Evolutionary conservation across 2,113 vertebrate genomes (phyloP).

Genomic region (Archocentrus centrarchus): DNA sequence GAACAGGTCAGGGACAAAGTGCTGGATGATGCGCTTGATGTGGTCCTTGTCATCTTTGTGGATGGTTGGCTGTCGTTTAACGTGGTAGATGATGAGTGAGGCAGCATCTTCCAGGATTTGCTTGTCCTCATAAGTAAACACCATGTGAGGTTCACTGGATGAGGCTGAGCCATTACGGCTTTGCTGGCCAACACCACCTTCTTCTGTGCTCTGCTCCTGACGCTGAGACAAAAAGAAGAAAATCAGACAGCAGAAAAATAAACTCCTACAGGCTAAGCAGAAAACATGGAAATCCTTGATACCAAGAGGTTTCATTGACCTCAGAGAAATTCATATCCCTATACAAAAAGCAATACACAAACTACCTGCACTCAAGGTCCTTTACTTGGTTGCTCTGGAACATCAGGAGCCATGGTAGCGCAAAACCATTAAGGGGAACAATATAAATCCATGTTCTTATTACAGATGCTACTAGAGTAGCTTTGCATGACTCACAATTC

Average conservation of each 20-base stretch:
- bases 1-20: slow-evolving; percentile 94
- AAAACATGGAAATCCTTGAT: neutral
- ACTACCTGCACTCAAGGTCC: neutral
- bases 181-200: slow-evolving; percentile 83
- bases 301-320: neutral
- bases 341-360: neutral
- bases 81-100: slow-evolving; percentile 93
- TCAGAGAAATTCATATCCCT: neutral
- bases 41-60: slow-evolving; percentile 97
- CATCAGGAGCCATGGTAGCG: neutral
- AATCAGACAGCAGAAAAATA: neutral
- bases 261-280: neutral
- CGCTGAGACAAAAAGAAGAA: slow-evolving; percentile 78
- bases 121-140: slow-evolving; percentile 95
- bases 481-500: neutral
- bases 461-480: neutral
- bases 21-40: slow-evolving; percentile 95
- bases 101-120: slow-evolving; percentile 96
- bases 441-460: neutral
- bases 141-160: slow-evolving; percentile 91
- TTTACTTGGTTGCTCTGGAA: neutral
- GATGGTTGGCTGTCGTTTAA: slow-evolving; percentile 96
- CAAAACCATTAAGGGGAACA: neutral
- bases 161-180: slow-evolving; percentile 75
- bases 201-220: slow-evolving; percentile 96